Evolutionary conservation across 2,797 vertebrate genomes (phyloP).

Genomic region (Bradypus variegatus): DNA sequence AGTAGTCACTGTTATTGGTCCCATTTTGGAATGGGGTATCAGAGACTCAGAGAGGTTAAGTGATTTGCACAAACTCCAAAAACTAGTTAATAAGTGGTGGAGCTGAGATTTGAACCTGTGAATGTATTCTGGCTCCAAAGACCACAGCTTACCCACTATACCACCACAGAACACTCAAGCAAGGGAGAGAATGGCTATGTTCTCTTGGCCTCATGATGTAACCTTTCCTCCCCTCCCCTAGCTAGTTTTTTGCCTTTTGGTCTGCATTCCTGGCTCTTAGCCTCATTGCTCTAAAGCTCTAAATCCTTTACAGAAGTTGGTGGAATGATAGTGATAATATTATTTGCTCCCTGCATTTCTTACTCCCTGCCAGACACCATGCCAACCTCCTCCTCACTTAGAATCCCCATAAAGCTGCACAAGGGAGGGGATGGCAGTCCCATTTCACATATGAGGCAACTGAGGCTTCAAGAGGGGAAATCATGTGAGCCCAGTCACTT

Average conservation of each 20-base stretch:
- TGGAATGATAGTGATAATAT: rapidly evolving
- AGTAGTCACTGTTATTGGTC: rapidly evolving
- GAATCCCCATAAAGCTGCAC: neutral
- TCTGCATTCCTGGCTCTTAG: neutral
- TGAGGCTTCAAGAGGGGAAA: neutral
- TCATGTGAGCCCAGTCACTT: neutral
- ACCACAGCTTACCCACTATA: rapidly evolving
- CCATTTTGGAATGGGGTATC: neutral
- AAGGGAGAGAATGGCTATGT: neutral
- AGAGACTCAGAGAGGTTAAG: neutral
- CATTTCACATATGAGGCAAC: neutral
- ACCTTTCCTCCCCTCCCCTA: neutral
- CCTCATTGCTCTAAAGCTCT: neutral
- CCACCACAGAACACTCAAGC: neutral
- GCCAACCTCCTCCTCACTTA: rapidly evolving
- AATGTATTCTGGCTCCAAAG: neutral
- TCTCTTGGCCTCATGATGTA: neutral
- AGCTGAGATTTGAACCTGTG: neutral
- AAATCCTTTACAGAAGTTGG: neutral
- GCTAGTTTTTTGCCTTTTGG: too few relatives aligned
- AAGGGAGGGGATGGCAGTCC: neutral
- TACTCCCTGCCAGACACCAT: neutral
- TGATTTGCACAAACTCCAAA: neutral
- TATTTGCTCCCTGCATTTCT: rapidly evolving
- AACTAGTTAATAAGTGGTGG: neutral